Evolutionary conservation across 2,113 vertebrate species (phyloP), one percentile per base, ranked within the genome.

Genomic region (Gulo gulo): DNA sequence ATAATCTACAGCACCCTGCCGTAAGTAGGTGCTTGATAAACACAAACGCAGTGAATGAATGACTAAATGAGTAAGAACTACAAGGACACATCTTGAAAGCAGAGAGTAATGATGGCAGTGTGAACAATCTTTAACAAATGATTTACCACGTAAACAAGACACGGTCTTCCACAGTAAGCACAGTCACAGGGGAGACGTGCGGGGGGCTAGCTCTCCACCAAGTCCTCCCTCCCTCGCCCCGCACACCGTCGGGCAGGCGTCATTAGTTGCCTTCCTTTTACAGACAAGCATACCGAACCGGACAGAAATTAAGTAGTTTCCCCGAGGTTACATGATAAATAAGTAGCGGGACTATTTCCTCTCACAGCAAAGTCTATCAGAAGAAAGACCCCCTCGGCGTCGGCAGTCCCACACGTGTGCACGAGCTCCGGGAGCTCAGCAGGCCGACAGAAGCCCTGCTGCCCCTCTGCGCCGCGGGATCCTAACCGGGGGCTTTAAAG

Each of bases 121-220:
- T 2, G 29, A 65, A 26, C 67, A 55, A 6, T 29, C 92, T 21
- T 36, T 15, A 55, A 34, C 14, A 50, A 15, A 6, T 2, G 47
- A n/a, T 4, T 71, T 13, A 42, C 14, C 45, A 39, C 10, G 1
- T 6, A 65, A 24, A 76, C 47, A 31, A 67, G 7, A n/a, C 1
- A 6, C 7, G 67, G 31, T 1, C 42, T n/a, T 7, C 15, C 10
- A 10, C 4, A n/a, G 39, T 2, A 9, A 3, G 4, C 21, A 31
- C 13, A 15, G 21, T 7, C 31, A 16, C 7, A 15, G 65, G 82
- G 9, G 78, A 52, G 36, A 31, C 1, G 23, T 1, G 18, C 3
- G 0, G 2, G 5, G 63, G 11, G 63, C 57, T 26, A 5, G 36
- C 63, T 24, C 55, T 20, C 7, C 4, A 78, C 29, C 11, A n/a